phyloP scores from a whole-genome alignment of 2,797 vertebrate genomes.

The Lateolabrax maculatus region DNA sequence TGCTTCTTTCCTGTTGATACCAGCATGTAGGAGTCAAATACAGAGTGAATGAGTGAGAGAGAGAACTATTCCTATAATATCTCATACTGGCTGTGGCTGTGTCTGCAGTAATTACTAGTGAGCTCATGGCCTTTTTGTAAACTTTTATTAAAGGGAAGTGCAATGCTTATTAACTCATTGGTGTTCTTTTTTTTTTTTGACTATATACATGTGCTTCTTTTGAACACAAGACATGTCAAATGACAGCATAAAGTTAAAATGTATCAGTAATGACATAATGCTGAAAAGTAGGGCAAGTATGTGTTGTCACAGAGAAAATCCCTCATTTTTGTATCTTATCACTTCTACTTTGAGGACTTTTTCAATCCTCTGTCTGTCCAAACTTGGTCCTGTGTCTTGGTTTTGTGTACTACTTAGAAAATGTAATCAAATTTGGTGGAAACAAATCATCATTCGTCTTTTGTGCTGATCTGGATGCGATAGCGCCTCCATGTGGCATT shows the following conservation, averaged over 20 bases:
- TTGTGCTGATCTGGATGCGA: not conserved
- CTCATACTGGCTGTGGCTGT: conserved; percentile 31
- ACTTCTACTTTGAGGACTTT: not conserved
- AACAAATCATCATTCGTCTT: not conserved
- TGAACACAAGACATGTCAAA: not conserved
- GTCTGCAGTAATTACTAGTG: conserved; percentile 48
- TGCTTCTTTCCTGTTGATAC: conserved; percentile 84
- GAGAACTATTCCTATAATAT: conserved; percentile 55
- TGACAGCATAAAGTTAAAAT: not conserved
- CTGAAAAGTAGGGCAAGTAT: not conserved
- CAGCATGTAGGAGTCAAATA: conserved; percentile 76
- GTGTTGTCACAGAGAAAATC: not conserved
- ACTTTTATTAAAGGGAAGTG: conserved; percentile 35
- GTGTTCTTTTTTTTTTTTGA: not conserved
- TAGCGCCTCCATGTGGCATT: not conserved
- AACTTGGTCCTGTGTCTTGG: not conserved
- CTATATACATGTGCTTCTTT: not conserved
- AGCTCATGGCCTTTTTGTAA: conserved; percentile 37
- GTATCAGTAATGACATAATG: not conserved
- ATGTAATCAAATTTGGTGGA: not conserved
- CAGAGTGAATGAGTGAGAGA: conserved; percentile 50
- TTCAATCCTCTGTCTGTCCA: not conserved
- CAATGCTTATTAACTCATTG: conserved; percentile 9
- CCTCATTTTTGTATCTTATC: not conserved
- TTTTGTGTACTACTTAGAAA: not conserved